Base-by-base conservation (phyloP, 2,113 vertebrate genomes). In the Zosterops japonicus region DNA sequence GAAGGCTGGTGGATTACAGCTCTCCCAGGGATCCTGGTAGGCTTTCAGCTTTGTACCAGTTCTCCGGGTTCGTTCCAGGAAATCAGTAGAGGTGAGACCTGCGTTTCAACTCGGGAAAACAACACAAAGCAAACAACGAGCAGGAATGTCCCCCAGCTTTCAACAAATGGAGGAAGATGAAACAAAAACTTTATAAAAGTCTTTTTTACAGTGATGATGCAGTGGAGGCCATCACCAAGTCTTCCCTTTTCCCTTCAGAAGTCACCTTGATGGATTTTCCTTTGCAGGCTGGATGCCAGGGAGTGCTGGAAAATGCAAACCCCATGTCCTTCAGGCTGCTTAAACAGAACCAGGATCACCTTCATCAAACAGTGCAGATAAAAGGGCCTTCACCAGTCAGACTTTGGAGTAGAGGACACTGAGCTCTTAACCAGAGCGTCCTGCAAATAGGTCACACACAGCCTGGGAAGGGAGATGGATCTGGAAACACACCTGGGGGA, bases 331-430 rank as follows among this genome's bases (percentile, higher is more conserved):
- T 95, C 70, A 33, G 89, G 46, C 46, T 91, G 87, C 87, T 85
- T 79, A 78, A 82, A 68, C 20, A 76, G 87, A 93, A 28, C 91
- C 81, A 80, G 93, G 71, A 86, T 95, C 93, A 93, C 35, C 76
- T 75, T 94, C 77, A 20, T 81, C 92, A 96, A 96, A 96, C 88
- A 96, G 68, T 64, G 68, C 52, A 83, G 93, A 95, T 96, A 94
- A 94, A 93, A 83, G 55, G 70, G 52, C 91, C 85, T 88, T 93
- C 79, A 88, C 67, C 75, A 74, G 42, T 1, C 12, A 86, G 79
- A 95, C 95, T 95, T 94, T 76, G 69, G 83, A 24, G 46, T 33
- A 8, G 1, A 2, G 91, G 61, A 64, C 93, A 52, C 22, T 0
- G 60, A 75, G 41, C 25, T 6, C 70, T 61, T 31, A 17, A 55